These are phyloP conservation scores for Tychaedon coryphoeus DNA, from an alignment of 2,113 vertebrate genomes.

Conservation along the genomic window DNA sequence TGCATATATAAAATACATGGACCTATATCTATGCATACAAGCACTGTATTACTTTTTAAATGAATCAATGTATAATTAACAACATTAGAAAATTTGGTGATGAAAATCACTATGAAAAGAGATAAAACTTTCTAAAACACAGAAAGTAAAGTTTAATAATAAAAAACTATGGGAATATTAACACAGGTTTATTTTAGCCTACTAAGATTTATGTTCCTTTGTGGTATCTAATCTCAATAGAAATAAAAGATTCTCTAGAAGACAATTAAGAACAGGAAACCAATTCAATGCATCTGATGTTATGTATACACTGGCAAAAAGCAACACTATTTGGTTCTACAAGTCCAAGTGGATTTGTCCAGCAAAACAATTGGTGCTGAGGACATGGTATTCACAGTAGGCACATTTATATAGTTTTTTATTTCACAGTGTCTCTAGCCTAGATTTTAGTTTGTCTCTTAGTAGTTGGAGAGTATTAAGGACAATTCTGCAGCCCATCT, in stretches of 20 bases:
- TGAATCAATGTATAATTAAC: not conserved
- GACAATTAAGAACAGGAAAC: not conserved
- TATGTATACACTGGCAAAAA: not conserved
- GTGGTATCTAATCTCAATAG: not conserved
- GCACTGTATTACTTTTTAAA: not conserved
- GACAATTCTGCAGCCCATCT: not conserved
- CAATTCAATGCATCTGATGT: not conserved
- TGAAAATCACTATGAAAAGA: not conserved
- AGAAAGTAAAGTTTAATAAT: not conserved
- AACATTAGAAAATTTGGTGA: not conserved
- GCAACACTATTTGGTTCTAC: not conserved
- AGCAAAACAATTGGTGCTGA: not conserved
- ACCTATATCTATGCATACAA: not conserved
- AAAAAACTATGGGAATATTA: not conserved
- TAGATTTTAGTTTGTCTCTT: not conserved
- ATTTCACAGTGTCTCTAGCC: not conserved
- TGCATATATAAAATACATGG: not conserved
- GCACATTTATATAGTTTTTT: not conserved
- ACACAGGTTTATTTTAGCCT: not conserved
- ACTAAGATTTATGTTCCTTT: not conserved
- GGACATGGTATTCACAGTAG: not conserved
- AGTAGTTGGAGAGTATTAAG: not conserved
- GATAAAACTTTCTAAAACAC: not conserved
- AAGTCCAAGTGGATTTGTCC: not conserved
- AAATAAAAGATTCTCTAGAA: not conserved